Evolutionary conservation across 2,888 invertebrate genomes (phyloP).

Genomic region (Apotomis betuletana): DNA sequence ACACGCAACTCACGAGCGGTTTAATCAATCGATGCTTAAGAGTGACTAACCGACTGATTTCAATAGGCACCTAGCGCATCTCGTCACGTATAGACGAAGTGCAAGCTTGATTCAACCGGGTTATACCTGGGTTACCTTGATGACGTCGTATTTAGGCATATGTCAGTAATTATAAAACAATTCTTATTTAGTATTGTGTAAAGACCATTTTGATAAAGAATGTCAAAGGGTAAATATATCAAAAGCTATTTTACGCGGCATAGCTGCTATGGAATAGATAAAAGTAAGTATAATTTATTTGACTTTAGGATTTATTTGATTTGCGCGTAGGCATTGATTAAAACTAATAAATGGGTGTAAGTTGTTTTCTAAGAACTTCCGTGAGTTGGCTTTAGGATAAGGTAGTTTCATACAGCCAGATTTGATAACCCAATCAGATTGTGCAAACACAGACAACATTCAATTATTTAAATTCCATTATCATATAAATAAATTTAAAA

Average conservation of each 20-base stretch:
- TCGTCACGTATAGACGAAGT: neutral
- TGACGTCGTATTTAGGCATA: neutral
- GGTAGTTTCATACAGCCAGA: no score
- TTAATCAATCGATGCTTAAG: constrained; percentile 30
- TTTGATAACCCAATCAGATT: no score
- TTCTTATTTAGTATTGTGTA: neutral
- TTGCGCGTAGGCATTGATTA: neutral
- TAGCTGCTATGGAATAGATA: neutral
- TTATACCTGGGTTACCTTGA: neutral
- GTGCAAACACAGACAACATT: no score
- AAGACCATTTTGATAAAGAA: neutral
- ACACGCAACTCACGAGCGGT: constrained; percentile 30
- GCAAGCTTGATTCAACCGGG: neutral
- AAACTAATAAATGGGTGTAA: neutral
- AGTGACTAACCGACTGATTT: neutral
- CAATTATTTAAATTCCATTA: no score
- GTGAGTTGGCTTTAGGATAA: no score
- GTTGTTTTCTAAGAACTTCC: neutral
- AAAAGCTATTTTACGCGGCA: constrained; percentile 1
- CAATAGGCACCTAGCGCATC: neutral
- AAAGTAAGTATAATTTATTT: constrained; percentile 14
- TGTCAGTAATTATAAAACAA: neutral
- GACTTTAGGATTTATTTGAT: neutral
- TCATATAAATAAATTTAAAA: no score
- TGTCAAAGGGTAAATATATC: neutral